Base-by-base conservation (phyloP, 2,888 invertebrate genomes). In the Disparrhopalites patrizii region DNA sequence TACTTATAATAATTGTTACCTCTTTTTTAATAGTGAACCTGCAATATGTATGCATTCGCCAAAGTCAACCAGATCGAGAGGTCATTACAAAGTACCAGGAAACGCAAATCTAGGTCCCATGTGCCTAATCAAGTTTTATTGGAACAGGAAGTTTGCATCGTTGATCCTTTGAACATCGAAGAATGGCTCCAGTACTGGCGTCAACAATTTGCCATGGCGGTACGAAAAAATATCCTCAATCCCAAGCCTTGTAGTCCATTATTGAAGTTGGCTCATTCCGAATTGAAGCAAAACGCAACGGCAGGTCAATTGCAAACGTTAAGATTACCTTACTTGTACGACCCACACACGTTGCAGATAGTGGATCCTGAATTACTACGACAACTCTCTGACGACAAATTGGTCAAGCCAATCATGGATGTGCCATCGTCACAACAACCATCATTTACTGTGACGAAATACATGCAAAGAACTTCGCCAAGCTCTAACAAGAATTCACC, bases 141-240 rank as follows among this genome's bases (percentile, higher is more conserved):
- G 3, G 25, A 31, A 7, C 23, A 8, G 5, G 57, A 57, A 3
- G 36, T 25, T 2, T 15, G 15, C n/a, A 18, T 27, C 3, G 3
- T 38, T 23, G 57, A 57, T 18, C 38, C 27, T 4, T 38, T 57
- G 15, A 57, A 38, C 38, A 27, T 57, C 4, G 57, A 57, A 57
- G 40, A 38, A 3, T 57, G 57, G 57, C 5, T 38, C 5, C 18
- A 7, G 2, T n/a, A 57, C 36, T 57, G 57, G 57, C 20, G 40
- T 23, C 20, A 57, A 15, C 10, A 38, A 10, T 2, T 57, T 33
- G 2, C 13, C 4, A 33, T n/a, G 15, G 38, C 40, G 2, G 4
- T 57, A 18, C 31, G 33, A 8, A 10, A 15, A 5, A 57, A 23
- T 20, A 51, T 51, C 23, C 27, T 57, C 2, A 15, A 38, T 18